Evolutionary conservation across 1,140 invertebrate genomes (phyloP).

Genomic region (Plectrocnemia conspersa): DNA sequence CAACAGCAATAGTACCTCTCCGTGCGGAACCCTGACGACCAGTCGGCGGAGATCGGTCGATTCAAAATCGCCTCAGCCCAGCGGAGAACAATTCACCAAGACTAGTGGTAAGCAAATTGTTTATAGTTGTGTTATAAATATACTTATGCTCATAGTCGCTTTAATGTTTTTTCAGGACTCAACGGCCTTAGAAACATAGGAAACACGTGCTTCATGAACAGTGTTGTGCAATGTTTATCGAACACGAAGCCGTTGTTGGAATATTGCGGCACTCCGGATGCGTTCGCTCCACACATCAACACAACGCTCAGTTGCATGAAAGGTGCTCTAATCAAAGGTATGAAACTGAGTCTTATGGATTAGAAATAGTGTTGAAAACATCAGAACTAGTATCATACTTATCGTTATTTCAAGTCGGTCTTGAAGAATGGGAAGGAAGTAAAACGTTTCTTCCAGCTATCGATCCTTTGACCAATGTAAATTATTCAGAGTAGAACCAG

Average conservation of each 20-base stretch:
- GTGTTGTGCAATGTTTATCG: conserved; percentile 89
- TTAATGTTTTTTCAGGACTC: conserved; percentile 55
- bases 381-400: no score
- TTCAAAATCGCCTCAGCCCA: conserved; percentile 15
- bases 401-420: no score
- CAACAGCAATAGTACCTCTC: conserved; percentile 9
- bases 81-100: conserved; percentile 28
- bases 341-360: conserved; percentile 13
- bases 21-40: conserved; percentile 22
- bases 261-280: conserved; percentile 63
- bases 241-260: conserved; percentile 79
- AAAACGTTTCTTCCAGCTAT: no score
- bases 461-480: no score
- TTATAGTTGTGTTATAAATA: no score
- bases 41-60: conserved; percentile 12
- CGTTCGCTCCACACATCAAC: conserved; percentile 68
- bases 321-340: conserved; percentile 69
- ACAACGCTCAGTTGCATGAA: conserved; percentile 75
- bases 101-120: conserved; percentile 25
- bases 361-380: no score
- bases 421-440: not conserved
- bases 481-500: no score
- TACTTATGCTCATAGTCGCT: not conserved
- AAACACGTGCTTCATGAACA: conserved; percentile 98
- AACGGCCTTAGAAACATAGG: conserved; percentile 89